These are phyloP conservation scores for Metaphire vulgaris DNA, from an alignment of 1,140 invertebrate species.

Conservation along the genomic window DNA sequence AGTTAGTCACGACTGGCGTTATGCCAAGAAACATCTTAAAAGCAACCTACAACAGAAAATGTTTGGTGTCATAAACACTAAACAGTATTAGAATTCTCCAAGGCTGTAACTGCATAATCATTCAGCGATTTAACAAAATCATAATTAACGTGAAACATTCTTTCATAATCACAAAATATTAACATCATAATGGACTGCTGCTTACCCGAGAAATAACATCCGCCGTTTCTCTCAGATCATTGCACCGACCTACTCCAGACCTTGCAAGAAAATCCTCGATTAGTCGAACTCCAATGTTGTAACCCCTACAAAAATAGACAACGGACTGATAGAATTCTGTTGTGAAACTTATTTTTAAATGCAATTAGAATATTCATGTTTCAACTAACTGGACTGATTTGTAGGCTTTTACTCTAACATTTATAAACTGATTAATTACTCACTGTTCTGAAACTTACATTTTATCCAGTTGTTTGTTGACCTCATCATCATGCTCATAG, in stretches of 20 bases:
- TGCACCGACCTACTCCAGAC: constrained; percentile 79
- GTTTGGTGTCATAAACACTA: too few species aligned
- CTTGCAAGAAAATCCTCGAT: constrained; percentile 96
- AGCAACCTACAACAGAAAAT: constrained; percentile 55
- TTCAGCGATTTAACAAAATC: too few species aligned
- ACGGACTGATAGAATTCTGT: too few species aligned
- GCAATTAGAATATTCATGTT: too few species aligned
- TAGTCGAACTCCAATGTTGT: constrained; percentile 94
- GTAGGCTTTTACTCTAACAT: too few species aligned
- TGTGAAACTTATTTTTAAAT: too few species aligned
- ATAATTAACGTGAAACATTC: too few species aligned
- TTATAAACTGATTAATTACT: constrained; percentile 10
- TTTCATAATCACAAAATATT: too few species aligned
- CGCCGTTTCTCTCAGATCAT: constrained; percentile 92
- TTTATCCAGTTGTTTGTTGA: constrained; percentile 57
- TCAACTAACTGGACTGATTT: too few species aligned
- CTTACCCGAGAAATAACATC: constrained; percentile 79
- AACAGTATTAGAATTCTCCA: too few species aligned
- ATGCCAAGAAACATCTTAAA: constrained; percentile 88
- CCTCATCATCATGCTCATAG: constrained; percentile 91
- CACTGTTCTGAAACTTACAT: constrained; percentile 43
- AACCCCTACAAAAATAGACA: constrained; percentile 59
- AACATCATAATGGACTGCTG: too few species aligned
- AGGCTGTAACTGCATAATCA: too few species aligned
- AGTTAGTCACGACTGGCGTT: constrained; percentile 81